These are phyloP conservation scores for Drosophila quinaria DNA, from an alignment of 2,888 invertebrate genomes.

Conservation along the genomic window DNA sequence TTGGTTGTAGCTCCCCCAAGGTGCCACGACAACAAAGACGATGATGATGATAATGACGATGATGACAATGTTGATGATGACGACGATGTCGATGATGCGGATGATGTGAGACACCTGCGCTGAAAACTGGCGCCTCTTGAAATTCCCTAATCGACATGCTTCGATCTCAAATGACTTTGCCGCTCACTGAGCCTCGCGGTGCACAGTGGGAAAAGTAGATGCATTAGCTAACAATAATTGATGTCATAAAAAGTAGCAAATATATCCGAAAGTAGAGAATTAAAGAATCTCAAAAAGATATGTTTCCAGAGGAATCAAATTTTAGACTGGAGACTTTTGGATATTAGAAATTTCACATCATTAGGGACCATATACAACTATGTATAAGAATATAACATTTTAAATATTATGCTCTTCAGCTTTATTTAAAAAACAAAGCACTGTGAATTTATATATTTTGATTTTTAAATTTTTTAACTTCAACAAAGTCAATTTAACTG, in stretches of 20 bases:
- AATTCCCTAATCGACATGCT: slow-evolving; percentile 84
- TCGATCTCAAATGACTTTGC: slow-evolving; percentile 81
- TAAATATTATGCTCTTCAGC: too few species aligned
- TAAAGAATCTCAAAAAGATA: too few species aligned
- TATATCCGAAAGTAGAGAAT: too few species aligned
- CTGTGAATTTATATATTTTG: too few species aligned
- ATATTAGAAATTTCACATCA: too few species aligned
- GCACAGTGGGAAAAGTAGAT: background rate
- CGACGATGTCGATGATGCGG: slow-evolving; percentile 29
- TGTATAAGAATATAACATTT: too few species aligned
- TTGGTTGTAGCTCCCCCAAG: slow-evolving; percentile 67
- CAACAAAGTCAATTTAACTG: too few species aligned
- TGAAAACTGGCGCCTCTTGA: slow-evolving; percentile 81
- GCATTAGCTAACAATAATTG: background rate
- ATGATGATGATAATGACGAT: slow-evolving; percentile 44
- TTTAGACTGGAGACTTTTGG: too few species aligned
- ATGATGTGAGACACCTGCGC: slow-evolving; percentile 78
- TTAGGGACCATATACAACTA: too few species aligned
- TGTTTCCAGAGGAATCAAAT: too few species aligned
- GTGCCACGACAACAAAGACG: slow-evolving; percentile 52
- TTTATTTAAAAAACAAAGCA: too few species aligned
- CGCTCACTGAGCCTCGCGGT: slow-evolving; percentile 49
- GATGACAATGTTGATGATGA: slow-evolving; percentile 3
- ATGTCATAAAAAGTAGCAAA: background rate
- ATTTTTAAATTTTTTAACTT: too few species aligned